These are phyloP conservation scores for Eucidaris tribuloides DNA, from an alignment of 35 echinoderm and acorn worm genomes.

Conservation along the genomic window DNA sequence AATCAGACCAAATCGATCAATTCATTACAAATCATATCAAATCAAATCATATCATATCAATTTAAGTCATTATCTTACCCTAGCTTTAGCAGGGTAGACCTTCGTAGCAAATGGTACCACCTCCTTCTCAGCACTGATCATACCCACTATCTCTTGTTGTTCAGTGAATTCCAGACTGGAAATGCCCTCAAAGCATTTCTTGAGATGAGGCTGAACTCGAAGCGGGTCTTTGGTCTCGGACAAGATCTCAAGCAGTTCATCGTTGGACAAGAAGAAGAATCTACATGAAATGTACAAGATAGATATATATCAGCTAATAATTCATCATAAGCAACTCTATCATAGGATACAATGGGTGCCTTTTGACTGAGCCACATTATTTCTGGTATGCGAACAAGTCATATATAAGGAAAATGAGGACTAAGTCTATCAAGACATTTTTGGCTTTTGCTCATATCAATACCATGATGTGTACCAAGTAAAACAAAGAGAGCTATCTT, in stretches of 20 bases:
- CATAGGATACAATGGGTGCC: no score
- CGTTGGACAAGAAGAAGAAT: constrained; percentile 99
- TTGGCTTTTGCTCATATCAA: no score
- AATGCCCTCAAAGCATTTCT: constrained; percentile 99
- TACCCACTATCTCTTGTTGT: constrained; percentile 94
- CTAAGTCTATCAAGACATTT: no score
- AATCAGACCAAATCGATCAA: no score
- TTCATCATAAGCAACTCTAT: neutral
- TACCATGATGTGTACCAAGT: no score
- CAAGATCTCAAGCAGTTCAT: constrained; percentile 97
- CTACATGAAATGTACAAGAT: constrained; percentile 33
- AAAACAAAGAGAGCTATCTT: no score
- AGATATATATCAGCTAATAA: neutral
- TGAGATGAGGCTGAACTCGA: constrained; percentile 96
- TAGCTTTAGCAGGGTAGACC: constrained; percentile 97
- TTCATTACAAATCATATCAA: no score
- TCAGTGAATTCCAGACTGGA: constrained; percentile 94
- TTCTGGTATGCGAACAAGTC: no score
- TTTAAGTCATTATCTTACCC: constrained; percentile 54
- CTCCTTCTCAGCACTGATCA: constrained; percentile 97
- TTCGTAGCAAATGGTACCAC: constrained; percentile 84
- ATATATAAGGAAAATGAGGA: no score
- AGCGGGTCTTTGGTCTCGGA: constrained; percentile 98
- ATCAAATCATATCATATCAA: no score
- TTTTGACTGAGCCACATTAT: no score